Conservation (phyloP, 2,797 vertebrate genomes). For the Nothura maculosa region DNA sequence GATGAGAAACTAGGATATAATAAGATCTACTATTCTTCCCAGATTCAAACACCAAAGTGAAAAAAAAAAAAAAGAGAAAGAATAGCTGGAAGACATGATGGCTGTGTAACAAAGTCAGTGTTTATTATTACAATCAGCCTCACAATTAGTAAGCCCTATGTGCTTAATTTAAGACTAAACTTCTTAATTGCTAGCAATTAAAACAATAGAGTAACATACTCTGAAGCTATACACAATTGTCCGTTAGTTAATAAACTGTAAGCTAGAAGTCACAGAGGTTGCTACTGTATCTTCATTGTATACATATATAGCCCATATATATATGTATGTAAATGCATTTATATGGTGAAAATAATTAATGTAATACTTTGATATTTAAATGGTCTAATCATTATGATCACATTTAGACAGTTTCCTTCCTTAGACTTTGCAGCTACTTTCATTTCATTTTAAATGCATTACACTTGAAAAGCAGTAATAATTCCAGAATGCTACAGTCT, state of each 20-base stretch:
- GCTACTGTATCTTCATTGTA: background rate
- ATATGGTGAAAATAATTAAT: background rate
- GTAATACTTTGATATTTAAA: background rate
- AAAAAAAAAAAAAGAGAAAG: background rate
- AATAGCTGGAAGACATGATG: background rate
- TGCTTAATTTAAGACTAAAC: background rate
- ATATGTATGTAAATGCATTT: background rate
- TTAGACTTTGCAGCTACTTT: background rate
- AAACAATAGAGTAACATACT: background rate
- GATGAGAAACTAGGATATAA: background rate
- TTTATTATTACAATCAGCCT: background rate
- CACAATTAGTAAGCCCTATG: background rate
- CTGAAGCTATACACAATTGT: background rate
- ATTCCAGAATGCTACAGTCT: background rate
- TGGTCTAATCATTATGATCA: background rate
- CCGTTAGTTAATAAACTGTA: background rate
- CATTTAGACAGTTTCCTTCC: background rate
- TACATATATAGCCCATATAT: too few species aligned
- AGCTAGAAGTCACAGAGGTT: background rate
- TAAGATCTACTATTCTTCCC: background rate
- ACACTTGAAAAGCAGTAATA: background rate
- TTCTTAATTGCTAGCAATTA: background rate
- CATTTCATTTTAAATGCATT: background rate
- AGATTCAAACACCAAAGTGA: background rate
- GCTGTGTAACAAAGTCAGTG: background rate